Evolutionary conservation across 2,797 vertebrate species (phyloP).

Genomic region (Neopelma chrysocephalum): DNA sequence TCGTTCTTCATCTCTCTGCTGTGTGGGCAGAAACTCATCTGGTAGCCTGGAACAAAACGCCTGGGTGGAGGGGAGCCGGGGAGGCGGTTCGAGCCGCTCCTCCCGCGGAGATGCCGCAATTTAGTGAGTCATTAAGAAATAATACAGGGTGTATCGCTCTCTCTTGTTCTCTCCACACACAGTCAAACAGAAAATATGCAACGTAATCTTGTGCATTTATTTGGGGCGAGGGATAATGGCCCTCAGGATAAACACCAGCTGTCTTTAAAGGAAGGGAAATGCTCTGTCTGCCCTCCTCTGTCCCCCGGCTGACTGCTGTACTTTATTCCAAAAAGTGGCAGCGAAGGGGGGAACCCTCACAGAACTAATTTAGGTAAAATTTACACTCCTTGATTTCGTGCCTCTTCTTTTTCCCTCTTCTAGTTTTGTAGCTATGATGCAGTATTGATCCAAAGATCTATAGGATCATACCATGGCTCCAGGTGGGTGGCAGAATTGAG

Average conservation of each 20-base stretch:
- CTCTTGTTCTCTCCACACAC: not conserved
- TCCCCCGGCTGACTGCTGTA: not conserved
- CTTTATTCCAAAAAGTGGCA: not conserved
- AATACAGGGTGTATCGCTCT: not conserved
- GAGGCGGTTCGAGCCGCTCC: not conserved
- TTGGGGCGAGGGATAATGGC: not conserved
- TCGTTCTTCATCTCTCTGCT: not conserved
- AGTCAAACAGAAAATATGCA: not conserved
- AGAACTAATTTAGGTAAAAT: constrained; percentile 66
- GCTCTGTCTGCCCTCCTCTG: not conserved
- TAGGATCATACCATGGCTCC: constrained; percentile 60
- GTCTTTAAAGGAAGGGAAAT: not conserved
- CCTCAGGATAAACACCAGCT: not conserved
- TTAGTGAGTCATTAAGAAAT: constrained; percentile 24
- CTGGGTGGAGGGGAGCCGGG: not conserved
- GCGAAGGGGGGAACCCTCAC: not conserved
- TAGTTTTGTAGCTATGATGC: constrained; percentile 63
- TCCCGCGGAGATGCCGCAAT: not conserved
- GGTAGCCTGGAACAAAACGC: not conserved
- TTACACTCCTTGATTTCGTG: constrained; percentile 46
- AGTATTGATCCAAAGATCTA: constrained; percentile 70
- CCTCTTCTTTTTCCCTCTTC: not conserved
- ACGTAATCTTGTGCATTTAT: not conserved
- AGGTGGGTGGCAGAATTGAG: constrained; percentile 64
- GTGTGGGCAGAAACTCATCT: constrained; percentile 1